Conservation (phyloP, 2,888 invertebrate genomes). For the Sussaba pulchella region DNA sequence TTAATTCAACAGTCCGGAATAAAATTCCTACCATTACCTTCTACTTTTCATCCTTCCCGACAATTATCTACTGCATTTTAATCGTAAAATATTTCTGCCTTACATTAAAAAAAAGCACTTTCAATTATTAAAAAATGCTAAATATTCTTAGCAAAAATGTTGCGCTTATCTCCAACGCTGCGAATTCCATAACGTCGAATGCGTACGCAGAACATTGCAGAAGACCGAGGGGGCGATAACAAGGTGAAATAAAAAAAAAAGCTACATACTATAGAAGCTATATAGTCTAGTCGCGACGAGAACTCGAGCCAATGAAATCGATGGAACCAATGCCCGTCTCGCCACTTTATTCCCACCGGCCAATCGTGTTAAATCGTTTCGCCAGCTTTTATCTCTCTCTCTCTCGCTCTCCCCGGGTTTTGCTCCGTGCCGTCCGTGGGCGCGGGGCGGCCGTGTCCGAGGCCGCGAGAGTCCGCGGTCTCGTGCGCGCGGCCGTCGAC, state of each 20-base stretch:
- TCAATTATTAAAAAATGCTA: not conserved
- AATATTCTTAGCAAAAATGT: too few relatives aligned
- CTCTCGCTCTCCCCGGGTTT: constrained; percentile 50
- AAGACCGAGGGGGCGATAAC: constrained; percentile 17
- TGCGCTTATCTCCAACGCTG: too few relatives aligned
- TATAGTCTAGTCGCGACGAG: constrained; percentile 68
- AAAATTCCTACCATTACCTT: too few relatives aligned
- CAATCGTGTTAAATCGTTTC: constrained; percentile 84
- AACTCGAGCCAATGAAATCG: constrained; percentile 81
- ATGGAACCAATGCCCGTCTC: constrained; percentile 84
- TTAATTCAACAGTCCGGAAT: too few relatives aligned
- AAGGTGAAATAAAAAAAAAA: not conserved
- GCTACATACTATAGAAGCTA: constrained; percentile 14
- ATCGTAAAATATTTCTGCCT: too few relatives aligned
- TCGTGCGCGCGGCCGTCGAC: constrained; percentile 56
- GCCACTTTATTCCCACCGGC: constrained; percentile 83
- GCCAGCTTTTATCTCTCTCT: constrained; percentile 69
- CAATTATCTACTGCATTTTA: too few relatives aligned
- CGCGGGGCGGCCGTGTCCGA: constrained; percentile 65
- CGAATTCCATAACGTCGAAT: too few relatives aligned
- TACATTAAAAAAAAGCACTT: too few relatives aligned
- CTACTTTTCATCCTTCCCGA: too few relatives aligned
- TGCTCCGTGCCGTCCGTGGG: constrained; percentile 33
- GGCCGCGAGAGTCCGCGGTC: constrained; percentile 59
- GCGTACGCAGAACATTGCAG: constrained; percentile 40